Percentiles rank a stretch among this genome's conserved stretches.
Evolutionary conservation across 2,797 vertebrate species (phyloP).

Genomic region (Cuniculus paca): DNA sequence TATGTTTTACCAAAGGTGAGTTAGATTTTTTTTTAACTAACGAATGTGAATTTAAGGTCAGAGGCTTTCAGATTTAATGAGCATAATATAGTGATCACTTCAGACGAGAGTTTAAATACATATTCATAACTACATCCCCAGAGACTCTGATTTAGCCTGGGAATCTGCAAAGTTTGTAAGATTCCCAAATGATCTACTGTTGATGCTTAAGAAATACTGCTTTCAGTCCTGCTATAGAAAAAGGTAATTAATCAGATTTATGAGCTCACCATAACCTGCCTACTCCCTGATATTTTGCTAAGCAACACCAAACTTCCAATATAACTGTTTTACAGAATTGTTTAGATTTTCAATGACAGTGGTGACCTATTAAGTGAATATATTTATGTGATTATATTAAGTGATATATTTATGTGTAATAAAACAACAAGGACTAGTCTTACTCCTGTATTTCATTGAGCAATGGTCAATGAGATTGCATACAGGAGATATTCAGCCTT

Average conservation of each 20-base stretch:
- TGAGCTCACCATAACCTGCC: not conserved
- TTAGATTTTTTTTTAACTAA: not conserved
- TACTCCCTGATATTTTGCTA: not conserved
- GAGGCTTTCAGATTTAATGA: not conserved
- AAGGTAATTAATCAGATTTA: not conserved
- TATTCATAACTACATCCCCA: not conserved
- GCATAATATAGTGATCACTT: not conserved
- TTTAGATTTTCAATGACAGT: slow-evolving; percentile 6
- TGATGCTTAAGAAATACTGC: not conserved
- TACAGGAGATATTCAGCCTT: not conserved
- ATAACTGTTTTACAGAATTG: not conserved
- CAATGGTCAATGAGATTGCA: not conserved
- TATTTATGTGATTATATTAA: too few relatives aligned
- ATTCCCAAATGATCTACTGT: not conserved
- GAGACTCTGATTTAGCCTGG: not conserved
- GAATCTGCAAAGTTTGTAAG: not conserved
- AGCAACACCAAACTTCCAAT: not conserved
- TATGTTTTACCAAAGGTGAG: not conserved
- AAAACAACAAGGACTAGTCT: not conserved
- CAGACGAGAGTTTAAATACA: not conserved
- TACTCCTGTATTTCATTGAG: not conserved
- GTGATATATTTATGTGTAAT: not conserved
- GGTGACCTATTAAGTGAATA: not conserved
- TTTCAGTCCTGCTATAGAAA: not conserved
- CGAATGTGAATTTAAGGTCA: not conserved